These are phyloP conservation scores for Nemapogon koenigi DNA, from an alignment of 2,888 invertebrate genomes.

Conservation along the genomic window DNA sequence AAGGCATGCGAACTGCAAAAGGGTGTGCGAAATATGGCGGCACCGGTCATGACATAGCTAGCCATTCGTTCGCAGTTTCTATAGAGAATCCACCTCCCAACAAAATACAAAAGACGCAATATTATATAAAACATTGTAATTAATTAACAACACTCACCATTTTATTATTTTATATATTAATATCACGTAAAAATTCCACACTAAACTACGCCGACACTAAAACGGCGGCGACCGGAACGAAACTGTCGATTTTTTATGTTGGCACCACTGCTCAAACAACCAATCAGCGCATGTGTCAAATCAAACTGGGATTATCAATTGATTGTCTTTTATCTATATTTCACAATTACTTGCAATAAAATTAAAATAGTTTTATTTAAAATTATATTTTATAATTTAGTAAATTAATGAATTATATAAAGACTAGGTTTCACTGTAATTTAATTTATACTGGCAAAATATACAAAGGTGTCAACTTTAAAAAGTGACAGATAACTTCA, in stretches of 20 bases:
- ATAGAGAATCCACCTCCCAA: slow-evolving; percentile 25
- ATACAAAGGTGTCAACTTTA: not conserved
- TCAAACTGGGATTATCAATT: slow-evolving; percentile 31
- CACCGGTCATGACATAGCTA: slow-evolving; percentile 48
- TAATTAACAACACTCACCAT: slow-evolving; percentile 59
- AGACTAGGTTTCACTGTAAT: not conserved
- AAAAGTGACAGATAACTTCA: not conserved
- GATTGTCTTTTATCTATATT: slow-evolving; percentile 25
- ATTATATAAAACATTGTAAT: slow-evolving; percentile 37
- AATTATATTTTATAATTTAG: not conserved
- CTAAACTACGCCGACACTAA: slow-evolving; percentile 59
- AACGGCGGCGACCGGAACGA: slow-evolving; percentile 62
- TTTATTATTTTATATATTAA: slow-evolving; percentile 62
- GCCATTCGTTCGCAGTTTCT: slow-evolving; percentile 30
- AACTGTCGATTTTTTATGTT: slow-evolving; percentile 54
- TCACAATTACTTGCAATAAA: slow-evolving; percentile 10
- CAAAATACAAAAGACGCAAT: slow-evolving; percentile 32
- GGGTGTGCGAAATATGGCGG: slow-evolving; percentile 63
- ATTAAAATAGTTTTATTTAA: not conserved
- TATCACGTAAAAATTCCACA: slow-evolving; percentile 59
- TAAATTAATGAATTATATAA: not conserved
- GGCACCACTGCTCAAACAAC: slow-evolving; percentile 43
- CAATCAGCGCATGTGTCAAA: slow-evolving; percentile 64
- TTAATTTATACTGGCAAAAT: not conserved
- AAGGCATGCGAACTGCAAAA: slow-evolving; percentile 57